phyloP scores from a whole-genome alignment of 2,113 vertebrate species.

The Dissostichus mawsoni region DNA sequence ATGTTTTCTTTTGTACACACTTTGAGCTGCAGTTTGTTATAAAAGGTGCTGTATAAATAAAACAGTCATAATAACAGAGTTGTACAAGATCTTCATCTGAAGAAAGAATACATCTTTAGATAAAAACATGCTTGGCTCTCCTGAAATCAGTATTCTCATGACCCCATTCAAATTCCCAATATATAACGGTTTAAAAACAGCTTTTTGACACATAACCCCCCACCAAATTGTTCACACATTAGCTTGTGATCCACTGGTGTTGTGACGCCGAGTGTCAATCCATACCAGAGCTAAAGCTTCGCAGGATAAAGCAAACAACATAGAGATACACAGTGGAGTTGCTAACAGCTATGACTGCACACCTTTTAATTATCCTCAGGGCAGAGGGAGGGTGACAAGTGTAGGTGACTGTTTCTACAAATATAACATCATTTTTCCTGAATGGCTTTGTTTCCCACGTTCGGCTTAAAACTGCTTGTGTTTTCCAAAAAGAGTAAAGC shows the following conservation, averaged over 20 bases:
- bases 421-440: background rate
- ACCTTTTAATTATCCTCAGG: background rate
- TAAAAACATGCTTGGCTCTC: background rate
- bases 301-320: background rate
- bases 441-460: background rate
- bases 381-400: background rate
- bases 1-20: too few relatives aligned
- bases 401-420: background rate
- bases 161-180: background rate
- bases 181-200: background rate
- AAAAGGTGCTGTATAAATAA: too few relatives aligned
- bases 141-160: background rate
- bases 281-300: background rate
- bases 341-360: background rate
- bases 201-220: constrained; percentile 15
- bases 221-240: background rate
- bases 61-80: background rate
- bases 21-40: too few relatives aligned
- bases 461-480: too few relatives aligned
- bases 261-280: background rate
- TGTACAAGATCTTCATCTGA: background rate
- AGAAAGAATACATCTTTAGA: background rate
- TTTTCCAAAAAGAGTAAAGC: background rate
- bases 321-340: background rate
- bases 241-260: constrained; percentile 12